Base-by-base conservation (phyloP, 2,797 vertebrate species). In the Huso huso region DNA sequence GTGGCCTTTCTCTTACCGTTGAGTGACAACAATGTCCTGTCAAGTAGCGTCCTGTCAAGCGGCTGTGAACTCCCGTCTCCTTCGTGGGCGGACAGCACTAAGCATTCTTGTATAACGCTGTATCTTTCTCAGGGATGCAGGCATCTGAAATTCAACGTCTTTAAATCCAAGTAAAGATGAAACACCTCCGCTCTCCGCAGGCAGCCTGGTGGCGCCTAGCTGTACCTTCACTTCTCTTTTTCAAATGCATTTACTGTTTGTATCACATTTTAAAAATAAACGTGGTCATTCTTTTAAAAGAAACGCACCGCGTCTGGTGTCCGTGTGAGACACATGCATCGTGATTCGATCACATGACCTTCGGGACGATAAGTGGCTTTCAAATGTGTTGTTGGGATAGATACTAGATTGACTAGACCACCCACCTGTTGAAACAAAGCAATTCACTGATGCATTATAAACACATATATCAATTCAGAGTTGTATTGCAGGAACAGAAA, bases 91-190 rank as follows among this genome's bases (percentile, higher is more conserved):
- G 72, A 69, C 77, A 75, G 78, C 77, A 72, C 73, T 78, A 63
- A 68, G 49, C 50, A 70, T 72, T 79, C 77, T 75, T 77, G 71
- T 84, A 37, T 37, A 77, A 71, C 62, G 67, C 53, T 71, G 80
- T 76, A 81, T 80, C 76, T 84, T 85, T 88, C 87, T 91, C 87
- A 90, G 89, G 88, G 87, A 91, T 89, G 84, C 83, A 86, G 85
- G 83, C 84, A 85, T 89, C 85, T 88, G 84, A 78, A 89, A 83
- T 87, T 74, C 72, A 80, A 79, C 72, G 82, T 86, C 82, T 23
- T 62, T 62, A 12, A n/a, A 8, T 7, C 8, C 82, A 18, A 18
- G 15, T 18, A 18, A 70, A 78, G 87, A 75, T 73, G 61, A 71
- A 57, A 71, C 78, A 83, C 66, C 64, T 73, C 11, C 75, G 63